Evolutionary conservation across 2,888 invertebrate species (phyloP).

Genomic region (Xanthostigma xanthostigma): DNA sequence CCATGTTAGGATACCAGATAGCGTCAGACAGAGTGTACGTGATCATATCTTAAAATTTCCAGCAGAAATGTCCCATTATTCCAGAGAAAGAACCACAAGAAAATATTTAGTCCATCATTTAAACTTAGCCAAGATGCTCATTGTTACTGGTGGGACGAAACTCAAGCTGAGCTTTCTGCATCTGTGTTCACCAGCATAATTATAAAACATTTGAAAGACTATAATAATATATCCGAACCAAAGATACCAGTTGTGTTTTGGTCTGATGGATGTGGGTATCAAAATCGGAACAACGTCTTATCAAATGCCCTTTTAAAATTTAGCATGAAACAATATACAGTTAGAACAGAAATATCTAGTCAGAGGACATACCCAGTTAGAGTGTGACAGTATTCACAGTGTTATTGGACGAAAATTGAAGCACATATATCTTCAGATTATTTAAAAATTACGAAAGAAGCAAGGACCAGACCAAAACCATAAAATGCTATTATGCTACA

Average conservation of each 20-base stretch:
- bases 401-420: conserved; percentile 21
- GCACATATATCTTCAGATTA: conserved; percentile 12
- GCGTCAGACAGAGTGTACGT: too few species aligned
- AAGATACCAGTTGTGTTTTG: conserved; percentile 13
- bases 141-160: too few species aligned
- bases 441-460: too few species aligned
- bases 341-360: conserved; percentile 18
- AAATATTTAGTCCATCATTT: too few species aligned
- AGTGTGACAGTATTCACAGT: conserved; percentile 22
- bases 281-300: conserved; percentile 14
- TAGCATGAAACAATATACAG: conserved; percentile 7
- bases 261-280: conserved; percentile 15
- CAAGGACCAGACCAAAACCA: too few species aligned
- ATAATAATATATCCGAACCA: neutral
- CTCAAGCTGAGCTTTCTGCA: conserved; percentile 6
- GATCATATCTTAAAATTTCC: too few species aligned
- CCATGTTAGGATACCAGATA: too few species aligned
- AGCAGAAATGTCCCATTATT: too few species aligned
- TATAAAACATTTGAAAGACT: conserved; percentile 7
- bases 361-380: conserved; percentile 21
- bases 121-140: too few species aligned
- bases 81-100: too few species aligned
- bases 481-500: too few species aligned
- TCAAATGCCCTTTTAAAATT: conserved; percentile 14
- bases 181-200: conserved; percentile 15